A percentile compares a stretch with the other conserved stretches of the same genome.
Conservation (phyloP, 2,113 vertebrate genomes). For the Perognathus longimembris region DNA sequence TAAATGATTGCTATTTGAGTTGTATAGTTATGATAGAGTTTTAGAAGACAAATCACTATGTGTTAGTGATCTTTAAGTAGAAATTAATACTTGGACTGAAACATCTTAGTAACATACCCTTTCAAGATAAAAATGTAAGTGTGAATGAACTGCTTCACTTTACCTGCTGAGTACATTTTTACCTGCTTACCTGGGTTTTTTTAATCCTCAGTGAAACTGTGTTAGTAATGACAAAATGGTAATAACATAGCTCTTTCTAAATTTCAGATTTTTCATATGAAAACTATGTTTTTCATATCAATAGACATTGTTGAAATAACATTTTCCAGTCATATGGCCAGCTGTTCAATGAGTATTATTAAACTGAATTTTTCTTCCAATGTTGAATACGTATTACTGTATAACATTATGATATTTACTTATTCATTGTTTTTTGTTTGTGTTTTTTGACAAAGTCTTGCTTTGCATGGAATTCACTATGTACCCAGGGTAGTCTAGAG, state of each 20-base stretch:
- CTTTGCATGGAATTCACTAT: neutral
- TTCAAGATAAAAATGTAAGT: slow-evolving; percentile 32
- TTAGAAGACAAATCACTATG: neutral
- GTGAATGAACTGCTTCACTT: slow-evolving; percentile 21
- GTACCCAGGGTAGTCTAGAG: neutral
- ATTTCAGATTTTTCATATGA: slow-evolving; percentile 74
- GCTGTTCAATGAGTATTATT: slow-evolving; percentile 8
- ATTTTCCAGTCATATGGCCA: neutral
- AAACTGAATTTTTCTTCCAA: slow-evolving; percentile 44
- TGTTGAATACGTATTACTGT: slow-evolving; percentile 24
- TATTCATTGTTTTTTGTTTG: neutral
- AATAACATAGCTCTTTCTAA: slow-evolving; percentile 54
- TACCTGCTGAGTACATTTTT: neutral
- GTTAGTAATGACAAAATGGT: slow-evolving; percentile 27
- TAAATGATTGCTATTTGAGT: slow-evolving; percentile 21
- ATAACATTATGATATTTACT: slow-evolving; percentile 29
- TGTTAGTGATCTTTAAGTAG: slow-evolving; percentile 1
- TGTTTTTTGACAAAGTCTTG: neutral
- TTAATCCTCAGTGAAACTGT: slow-evolving; percentile 26
- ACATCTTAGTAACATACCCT: neutral
- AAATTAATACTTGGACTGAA: slow-evolving; percentile 3
- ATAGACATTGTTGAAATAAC: slow-evolving; percentile 51
- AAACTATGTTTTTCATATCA: slow-evolving; percentile 46
- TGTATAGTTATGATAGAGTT: neutral
- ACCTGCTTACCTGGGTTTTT: slow-evolving; percentile 24